Conservation (phyloP, 2,797 vertebrate species). For the Pseudocheirus occidentalis region DNA sequence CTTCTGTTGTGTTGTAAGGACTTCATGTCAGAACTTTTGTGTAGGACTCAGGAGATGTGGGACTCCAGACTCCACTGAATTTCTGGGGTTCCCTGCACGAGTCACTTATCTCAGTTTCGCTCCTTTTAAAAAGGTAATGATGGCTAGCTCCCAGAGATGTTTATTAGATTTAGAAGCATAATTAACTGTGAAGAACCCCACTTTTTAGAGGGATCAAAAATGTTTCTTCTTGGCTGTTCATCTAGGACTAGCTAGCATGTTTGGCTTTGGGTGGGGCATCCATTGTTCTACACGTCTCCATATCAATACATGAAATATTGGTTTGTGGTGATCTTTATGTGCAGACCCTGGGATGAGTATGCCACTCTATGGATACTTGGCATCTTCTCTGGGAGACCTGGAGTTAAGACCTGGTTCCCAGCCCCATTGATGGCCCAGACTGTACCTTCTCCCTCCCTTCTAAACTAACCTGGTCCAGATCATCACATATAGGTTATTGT, state of each 20-base stretch:
- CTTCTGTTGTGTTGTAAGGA: background rate
- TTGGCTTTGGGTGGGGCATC: background rate
- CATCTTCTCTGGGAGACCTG: background rate
- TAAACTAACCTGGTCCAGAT: constrained; percentile 46
- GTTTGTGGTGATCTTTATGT: constrained; percentile 32
- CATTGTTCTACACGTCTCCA: background rate
- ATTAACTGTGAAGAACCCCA: constrained; percentile 18
- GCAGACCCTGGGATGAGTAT: background rate
- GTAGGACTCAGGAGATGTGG: background rate
- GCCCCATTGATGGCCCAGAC: background rate
- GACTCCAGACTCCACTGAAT: background rate
- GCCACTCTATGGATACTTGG: background rate
- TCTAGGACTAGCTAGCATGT: constrained; percentile 21
- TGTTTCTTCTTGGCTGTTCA: constrained; percentile 17
- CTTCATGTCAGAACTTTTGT: constrained; percentile 15
- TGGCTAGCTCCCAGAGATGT: background rate
- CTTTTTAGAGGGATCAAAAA: constrained; percentile 4
- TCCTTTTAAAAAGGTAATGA: constrained; percentile 11
- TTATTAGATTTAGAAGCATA: background rate
- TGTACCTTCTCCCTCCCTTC: background rate
- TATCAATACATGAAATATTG: background rate
- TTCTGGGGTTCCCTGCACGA: background rate
- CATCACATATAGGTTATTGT: constrained; percentile 49
- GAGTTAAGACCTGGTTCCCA: background rate
- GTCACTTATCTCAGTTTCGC: constrained; percentile 19